phyloP scores from a whole-genome alignment of 2,888 invertebrate genomes.

The Rosalia funebris region DNA sequence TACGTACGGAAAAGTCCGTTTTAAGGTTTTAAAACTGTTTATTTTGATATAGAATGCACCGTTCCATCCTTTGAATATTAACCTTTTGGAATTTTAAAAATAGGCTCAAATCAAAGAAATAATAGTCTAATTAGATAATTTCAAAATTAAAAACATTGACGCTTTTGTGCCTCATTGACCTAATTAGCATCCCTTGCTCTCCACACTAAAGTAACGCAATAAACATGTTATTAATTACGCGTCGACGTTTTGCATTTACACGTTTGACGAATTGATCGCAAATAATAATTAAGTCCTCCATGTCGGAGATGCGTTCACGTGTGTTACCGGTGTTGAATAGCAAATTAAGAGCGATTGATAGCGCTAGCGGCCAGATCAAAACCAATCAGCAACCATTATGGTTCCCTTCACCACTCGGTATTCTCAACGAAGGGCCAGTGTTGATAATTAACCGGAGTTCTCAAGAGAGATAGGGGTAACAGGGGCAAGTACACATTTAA shows the following conservation, averaged over 20 bases:
- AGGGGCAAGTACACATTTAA: no score
- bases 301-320: slow-evolving; percentile 38
- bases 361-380: slow-evolving; percentile 57
- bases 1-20: no score
- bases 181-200: neutral
- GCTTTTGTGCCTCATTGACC: no score
- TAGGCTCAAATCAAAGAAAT: no score
- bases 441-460: slow-evolving; percentile 45
- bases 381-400: slow-evolving; percentile 59
- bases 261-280: slow-evolving; percentile 5
- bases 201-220: neutral
- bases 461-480: slow-evolving; percentile 22
- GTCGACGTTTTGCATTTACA: slow-evolving; percentile 2
- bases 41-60: no score
- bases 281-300: slow-evolving; percentile 49
- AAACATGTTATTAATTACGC: slow-evolving; percentile 11
- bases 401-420: slow-evolving; percentile 27
- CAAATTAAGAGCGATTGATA: slow-evolving; percentile 58
- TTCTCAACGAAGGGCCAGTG: slow-evolving; percentile 35
- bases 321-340: slow-evolving; percentile 49
- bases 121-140: no score
- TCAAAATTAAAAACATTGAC: no score
- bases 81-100: no score
- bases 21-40: no score
- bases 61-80: no score